Base-by-base conservation (phyloP, 2,113 vertebrate genomes). In the Phyllostomus discolor region DNA sequence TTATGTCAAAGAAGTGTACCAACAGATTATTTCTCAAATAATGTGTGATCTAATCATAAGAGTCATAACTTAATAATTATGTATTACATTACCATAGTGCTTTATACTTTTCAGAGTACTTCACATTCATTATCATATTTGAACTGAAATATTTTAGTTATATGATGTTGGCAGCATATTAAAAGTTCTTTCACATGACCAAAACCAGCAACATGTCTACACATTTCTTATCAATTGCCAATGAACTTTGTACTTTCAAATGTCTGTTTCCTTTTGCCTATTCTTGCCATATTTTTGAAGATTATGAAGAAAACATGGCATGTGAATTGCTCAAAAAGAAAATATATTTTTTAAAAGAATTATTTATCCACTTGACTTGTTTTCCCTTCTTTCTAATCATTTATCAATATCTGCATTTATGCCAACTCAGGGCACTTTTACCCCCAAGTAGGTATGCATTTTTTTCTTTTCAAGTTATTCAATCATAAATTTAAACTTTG, bases 1-100 rank as follows among this genome's bases (percentile, higher is more conserved):
- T 91, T 75, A 10, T 80, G 76, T 72, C 91, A 96, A 1, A 82
- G 83, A 31, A 38, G 0, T 67, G 1, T 5, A 1, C 9, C 75
- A 96, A 94, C 54, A 86, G 19, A 89, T 86, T 95, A 67, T 86
- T 89, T 86, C 67, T 96, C 88, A 96, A 94, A 95, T 88, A 92
- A 72, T 12, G 31, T 95, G 48, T 86, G 48, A 95, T 66, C 48
- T 70, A 91, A 92, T 89, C 12, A 38, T 59, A 72, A 9, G 4
- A 94, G 14, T 57, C 31, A 79, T 86, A 91, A 94, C 31, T 52
- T 90, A 96, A 87, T 81, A 84, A 90, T 48, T 52, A 41, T 16
- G 38, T 5, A 94, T 72, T 76, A n/a, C 2, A 89, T 88, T 90
- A 50, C 31, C 54, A 88, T 50, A 22, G 31, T 82, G 4, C 79